Base-by-base conservation (phyloP, 1,140 invertebrate species). In the Aleiodes sp. region DNA sequence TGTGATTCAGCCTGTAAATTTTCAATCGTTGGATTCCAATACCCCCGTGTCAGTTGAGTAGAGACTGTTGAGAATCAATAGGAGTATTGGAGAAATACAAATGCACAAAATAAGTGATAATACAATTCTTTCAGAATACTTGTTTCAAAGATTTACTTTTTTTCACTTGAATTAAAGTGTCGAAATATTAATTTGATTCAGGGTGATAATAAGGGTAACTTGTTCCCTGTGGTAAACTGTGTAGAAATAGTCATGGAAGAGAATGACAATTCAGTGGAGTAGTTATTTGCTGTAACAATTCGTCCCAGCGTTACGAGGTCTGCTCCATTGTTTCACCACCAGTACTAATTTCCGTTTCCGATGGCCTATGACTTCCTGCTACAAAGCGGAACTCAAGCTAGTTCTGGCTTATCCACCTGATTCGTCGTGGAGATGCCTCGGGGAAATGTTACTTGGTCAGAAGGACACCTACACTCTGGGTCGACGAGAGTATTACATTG, bases 311-410 rank as follows among this genome's bases (percentile, higher is more conserved):
- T 33, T 41, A 39, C 39, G 16, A 35, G 21, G 28, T 29, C 29
- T 26, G 12, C 12, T 35, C 41, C n/a, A 65, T 70, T 70, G 62
- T 70, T 70, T 70, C 52, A 59, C 29, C 29, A 60, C 31, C 14
- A 24, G 68, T 73, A 75, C 76, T 81, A 82, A 83, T 84, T 83
- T 83, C 81, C 81, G 79, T 68, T 82, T 84, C 78, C 83, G 78
- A 74, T 79, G 70, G 74, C 59, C 77, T 75, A 72, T 71, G 76
- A 81, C 75, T 83, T 80, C 80, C 80, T 77, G 71, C 68, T 76
- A 74, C 76, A 73, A 71, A 73, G 61, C 69, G 28, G 41, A 62
- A 66, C 67, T 24, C 24, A 29, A 59, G 56, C 33, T 10, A 12
- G 14, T 37, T 29, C 24, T 43, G 31, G 29, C 28, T 69, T 31